A percentile compares a stretch with the other conserved stretches of the same genome.
Evolutionary conservation across 2,113 vertebrate species (phyloP).

Genomic region (Corythornis madagascariensis): DNA sequence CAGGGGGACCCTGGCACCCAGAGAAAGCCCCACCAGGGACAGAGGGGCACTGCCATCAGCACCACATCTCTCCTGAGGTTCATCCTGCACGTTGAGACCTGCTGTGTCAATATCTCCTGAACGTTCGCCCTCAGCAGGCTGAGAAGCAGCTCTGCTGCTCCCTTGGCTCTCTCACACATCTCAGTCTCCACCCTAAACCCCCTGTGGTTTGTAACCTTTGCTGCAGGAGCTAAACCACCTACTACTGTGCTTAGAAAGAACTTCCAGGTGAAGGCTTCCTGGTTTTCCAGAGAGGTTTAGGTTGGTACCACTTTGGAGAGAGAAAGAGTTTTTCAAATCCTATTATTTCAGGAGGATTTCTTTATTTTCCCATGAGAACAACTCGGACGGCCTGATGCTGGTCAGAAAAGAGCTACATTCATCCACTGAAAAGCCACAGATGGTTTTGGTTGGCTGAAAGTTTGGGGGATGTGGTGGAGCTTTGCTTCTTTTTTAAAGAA

Average conservation of each 20-base stretch:
- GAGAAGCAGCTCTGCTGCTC: fast-evolving
- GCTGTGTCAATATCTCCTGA: fast-evolving
- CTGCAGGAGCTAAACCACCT: background rate
- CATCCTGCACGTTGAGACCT: background rate
- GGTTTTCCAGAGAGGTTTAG: fast-evolving
- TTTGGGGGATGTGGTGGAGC: background rate
- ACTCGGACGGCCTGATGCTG: background rate
- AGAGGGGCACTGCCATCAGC: fast-evolving
- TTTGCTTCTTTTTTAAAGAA: background rate
- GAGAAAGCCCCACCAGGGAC: fast-evolving
- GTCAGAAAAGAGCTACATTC: background rate
- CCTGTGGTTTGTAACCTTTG: background rate
- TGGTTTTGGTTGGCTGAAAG: background rate
- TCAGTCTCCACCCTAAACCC: fast-evolving
- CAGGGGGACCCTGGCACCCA: fast-evolving
- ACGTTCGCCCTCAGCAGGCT: fast-evolving
- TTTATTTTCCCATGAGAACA: background rate
- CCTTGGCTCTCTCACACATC: background rate
- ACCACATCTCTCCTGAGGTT: background rate
- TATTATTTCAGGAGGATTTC: background rate
- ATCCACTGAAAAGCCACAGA: background rate
- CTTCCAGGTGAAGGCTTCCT: background rate
- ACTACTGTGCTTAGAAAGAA: background rate
- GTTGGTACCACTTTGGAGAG: background rate
- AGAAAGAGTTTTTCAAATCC: background rate